These are phyloP conservation scores for Bugula neritina DNA, from an alignment of 2,888 invertebrate genomes.

Conservation along the genomic window DNA sequence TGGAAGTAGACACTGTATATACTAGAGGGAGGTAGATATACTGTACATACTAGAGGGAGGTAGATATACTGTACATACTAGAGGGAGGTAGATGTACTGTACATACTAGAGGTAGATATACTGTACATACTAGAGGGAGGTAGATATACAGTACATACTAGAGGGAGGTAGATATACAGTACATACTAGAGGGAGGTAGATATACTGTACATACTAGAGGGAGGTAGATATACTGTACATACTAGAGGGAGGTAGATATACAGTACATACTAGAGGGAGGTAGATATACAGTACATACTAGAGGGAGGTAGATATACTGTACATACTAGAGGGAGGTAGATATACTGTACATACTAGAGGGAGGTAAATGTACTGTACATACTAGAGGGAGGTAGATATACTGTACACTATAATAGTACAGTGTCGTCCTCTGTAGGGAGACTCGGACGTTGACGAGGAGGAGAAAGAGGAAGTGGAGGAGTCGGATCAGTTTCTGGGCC, in stretches of 20 bases:
- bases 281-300: background rate
- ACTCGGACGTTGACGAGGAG: slow-evolving; percentile 47
- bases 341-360: background rate
- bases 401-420: too few relatives aligned
- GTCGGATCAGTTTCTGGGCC: slow-evolving; percentile 66
- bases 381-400: background rate
- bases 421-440: background rate
- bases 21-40: background rate
- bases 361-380: background rate
- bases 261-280: background rate
- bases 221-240: slow-evolving; percentile 28
- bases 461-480: slow-evolving; percentile 68
- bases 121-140: background rate
- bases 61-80: background rate
- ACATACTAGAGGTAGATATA: background rate
- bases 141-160: background rate
- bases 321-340: too few relatives aligned
- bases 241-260: slow-evolving; percentile 23
- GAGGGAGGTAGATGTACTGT: too few relatives aligned
- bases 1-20: background rate
- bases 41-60: background rate
- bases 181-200: background rate
- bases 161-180: too few relatives aligned
- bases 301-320: background rate
- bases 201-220: slow-evolving; percentile 27